Base-by-base conservation (phyloP, 1,140 invertebrate genomes). In the Nylanderia fulva region DNA sequence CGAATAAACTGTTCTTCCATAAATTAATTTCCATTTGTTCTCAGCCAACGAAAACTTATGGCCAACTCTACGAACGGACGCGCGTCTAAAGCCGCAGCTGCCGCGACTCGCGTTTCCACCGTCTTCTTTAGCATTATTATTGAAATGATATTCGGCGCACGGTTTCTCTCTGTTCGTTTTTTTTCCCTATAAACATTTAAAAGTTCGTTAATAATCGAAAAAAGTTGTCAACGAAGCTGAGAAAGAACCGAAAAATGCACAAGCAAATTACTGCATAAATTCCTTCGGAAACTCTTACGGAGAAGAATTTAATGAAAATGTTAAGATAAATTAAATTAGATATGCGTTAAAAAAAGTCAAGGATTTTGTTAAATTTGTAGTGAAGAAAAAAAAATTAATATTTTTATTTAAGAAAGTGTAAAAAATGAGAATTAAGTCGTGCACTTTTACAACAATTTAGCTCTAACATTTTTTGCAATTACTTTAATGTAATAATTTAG, bases 11-110 rank as follows among this genome's bases (percentile, higher is more conserved):
- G 85, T 85, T 91, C 89, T 87, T 90, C 88, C 91, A 86, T 86
- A 89, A 91, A 92, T 91, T 92, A 92, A 92, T 91, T 91, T 87
- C 86, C 75, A 85, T 87, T 85, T 18, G 68, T 45, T 42, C 15
- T 63, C 80, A 80, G 76, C 77, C 54, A 72, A 84, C 84, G 83
- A 79, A 89, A 92, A 92, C 89, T 92, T 92, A 88, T 86, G 85
- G 64, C 68, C 71, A 90, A 88, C 87, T 64, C 87, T 64, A 45
- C 24, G 39, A 61, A 54, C 64, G 79, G 21, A 56, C 45, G 63
- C 42, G 21, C 74, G 15, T 61, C 64, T 61, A 52, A 82, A 69
- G 52, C 63, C 56, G 56, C 64, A 71, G 64, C 66, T 85, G 54
- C 77, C 61, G 60, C 75, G 64, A 52, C 56, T 85, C 48, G 36